Conservation (phyloP, 2,888 invertebrate genomes). For the Ophonus ardosiacus region DNA sequence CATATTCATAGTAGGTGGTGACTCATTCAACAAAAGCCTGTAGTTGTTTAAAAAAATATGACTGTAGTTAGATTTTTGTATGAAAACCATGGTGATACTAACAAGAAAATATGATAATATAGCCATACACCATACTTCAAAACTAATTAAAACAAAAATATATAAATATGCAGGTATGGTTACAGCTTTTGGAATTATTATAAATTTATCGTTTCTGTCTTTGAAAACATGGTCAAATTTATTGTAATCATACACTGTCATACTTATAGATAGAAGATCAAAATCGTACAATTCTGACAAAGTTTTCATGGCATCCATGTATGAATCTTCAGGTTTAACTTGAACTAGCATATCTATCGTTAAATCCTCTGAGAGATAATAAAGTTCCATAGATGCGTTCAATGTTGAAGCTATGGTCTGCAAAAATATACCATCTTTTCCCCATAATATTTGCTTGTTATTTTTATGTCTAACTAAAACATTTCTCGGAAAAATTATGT, state of each 20-base stretch:
- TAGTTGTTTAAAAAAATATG: constrained; percentile 42
- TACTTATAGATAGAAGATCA: constrained; percentile 1
- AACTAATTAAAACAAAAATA: constrained; percentile 12
- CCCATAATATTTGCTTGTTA: neutral
- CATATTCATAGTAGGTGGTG: constrained; percentile 4
- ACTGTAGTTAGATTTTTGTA: constrained; percentile 1
- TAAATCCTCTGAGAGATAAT: constrained; percentile 22
- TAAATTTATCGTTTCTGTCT: constrained; percentile 11
- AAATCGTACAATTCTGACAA: constrained; percentile 17
- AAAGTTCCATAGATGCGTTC: constrained; percentile 4
- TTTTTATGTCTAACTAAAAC: neutral
- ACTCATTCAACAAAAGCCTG: constrained; percentile 48
- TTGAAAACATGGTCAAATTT: constrained; percentile 5
- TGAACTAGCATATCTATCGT: neutral
- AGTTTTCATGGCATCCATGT: neutral
- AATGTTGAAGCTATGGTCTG: neutral
- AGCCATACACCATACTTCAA: constrained; percentile 36
- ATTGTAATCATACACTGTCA: constrained; percentile 25
- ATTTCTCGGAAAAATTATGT: neutral
- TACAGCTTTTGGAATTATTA: constrained; percentile 18
- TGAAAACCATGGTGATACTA: constrained; percentile 20
- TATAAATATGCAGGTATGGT: constrained; percentile 16
- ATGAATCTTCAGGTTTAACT: neutral
- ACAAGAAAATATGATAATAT: neutral
- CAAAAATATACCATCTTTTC: constrained; percentile 26